Evolutionary conservation across 1,140 invertebrate species (phyloP), one percentile per base, ranked within the genome.

Genomic region (Dendrolimus punctatus): DNA sequence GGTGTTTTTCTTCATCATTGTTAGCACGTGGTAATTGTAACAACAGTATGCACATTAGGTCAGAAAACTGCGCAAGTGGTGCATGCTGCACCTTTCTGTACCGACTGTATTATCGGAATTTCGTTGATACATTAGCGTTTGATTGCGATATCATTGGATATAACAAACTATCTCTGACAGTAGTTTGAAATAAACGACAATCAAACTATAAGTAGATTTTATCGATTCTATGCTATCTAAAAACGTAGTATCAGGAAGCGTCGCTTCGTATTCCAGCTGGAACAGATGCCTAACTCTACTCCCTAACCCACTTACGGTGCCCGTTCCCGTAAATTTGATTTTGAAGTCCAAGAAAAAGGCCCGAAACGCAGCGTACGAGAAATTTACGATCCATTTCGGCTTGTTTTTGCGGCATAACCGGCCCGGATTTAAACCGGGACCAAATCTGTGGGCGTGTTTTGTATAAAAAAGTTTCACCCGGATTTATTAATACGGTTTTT

Each of bases 341-440:
- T 70, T 64, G 67, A 64, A 70, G 52, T 62, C 53, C 52, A 49
- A 59, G 57, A 66, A 71, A 70, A 51, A 69, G 64, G 40, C 58
- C 50, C 49, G 40, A 54, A 55, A 62, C 50, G 56, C 52, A 45
- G 46, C 60, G 40, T 55, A 58, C 46, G 51, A 49, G 54, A 60
- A 65, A 71, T 71, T 65, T 65, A 64, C 54, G 62, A 62, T 49
- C 58, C 49, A 68, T 65, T 61, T 48, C 60, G 62, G 54, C 51
- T 67, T 66, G 65, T 67, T 71, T 71, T 71, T 71, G 61, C 55
- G 57, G 57, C 50, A 68, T 60, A 60, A 60, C 61, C 60, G 55
- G 53, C 62, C 58, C 42, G 54, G 57, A 63, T 62, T 65, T 67
- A 58, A 62, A 61, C 67, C 59, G 62, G 68, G 58, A 23, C 23